A percentile compares a stretch with the other conserved stretches of the same genome.
Evolutionary conservation across 2,888 invertebrate genomes (phyloP).

Genomic region (Eudemis profundana): DNA sequence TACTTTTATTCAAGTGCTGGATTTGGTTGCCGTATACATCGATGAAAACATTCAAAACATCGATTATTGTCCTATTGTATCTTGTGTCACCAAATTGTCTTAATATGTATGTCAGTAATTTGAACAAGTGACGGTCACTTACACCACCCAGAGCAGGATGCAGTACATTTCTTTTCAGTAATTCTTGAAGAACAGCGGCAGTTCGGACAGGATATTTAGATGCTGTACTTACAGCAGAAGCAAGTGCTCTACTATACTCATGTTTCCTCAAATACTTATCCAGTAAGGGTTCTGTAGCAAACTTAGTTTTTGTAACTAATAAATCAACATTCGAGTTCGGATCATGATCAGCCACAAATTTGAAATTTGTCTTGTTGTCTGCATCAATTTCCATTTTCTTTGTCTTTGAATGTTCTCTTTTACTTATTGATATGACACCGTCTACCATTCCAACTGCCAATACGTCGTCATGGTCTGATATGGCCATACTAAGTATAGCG

Average conservation of each 20-base stretch:
- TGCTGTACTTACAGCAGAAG: conserved; percentile 87
- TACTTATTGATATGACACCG: conserved; percentile 94
- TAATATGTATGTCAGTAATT: conserved; percentile 91
- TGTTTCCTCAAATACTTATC: conserved; percentile 92
- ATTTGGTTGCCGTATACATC: conserved; percentile 90
- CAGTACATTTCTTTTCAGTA: conserved; percentile 93
- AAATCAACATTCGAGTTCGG: conserved; percentile 75
- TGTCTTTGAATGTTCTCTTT: conserved; percentile 86
- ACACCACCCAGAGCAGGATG: conserved; percentile 90
- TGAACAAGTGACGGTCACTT: conserved; percentile 87
- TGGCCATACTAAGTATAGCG: conserved; percentile 94
- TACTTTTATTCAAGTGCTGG: conserved; percentile 86
- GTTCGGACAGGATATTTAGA: conserved; percentile 90
- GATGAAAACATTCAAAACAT: conserved; percentile 90
- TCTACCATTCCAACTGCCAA: conserved; percentile 97
- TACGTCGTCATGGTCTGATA: conserved; percentile 91
- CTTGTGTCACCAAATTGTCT: conserved; percentile 89
- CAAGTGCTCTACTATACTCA: conserved; percentile 92
- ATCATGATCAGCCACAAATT: conserved; percentile 82
- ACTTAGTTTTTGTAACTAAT: conserved; percentile 73
- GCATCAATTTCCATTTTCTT: conserved; percentile 55
- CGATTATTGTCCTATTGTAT: conserved; percentile 90
- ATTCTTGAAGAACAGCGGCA: conserved; percentile 93
- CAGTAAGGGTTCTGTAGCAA: conserved; percentile 82
- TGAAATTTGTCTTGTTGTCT: conserved; percentile 73